These are phyloP conservation scores for Andricus quercusramuli DNA, from an alignment of 2,888 invertebrate genomes.

Conservation along the genomic window DNA sequence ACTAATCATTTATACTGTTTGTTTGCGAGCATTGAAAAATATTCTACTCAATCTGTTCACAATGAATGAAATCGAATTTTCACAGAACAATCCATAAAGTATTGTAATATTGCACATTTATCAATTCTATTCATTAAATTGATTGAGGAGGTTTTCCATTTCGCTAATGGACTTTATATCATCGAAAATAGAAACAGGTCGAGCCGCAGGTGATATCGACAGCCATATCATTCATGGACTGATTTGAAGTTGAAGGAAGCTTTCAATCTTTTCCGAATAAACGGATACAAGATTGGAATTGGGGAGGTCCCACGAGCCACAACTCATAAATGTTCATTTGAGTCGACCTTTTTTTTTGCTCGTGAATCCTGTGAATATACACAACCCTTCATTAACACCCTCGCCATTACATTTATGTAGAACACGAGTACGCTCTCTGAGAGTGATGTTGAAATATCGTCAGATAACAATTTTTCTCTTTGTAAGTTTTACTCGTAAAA, in stretches of 20 bases:
- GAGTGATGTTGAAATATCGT: slow-evolving; percentile 19
- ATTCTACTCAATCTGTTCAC: not conserved
- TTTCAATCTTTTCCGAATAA: slow-evolving; percentile 8
- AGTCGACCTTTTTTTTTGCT: not conserved
- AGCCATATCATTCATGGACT: slow-evolving; percentile 16
- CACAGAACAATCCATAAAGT: too few species aligned
- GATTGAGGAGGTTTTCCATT: slow-evolving; percentile 9
- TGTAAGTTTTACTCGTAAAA: not conserved
- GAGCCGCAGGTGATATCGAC: slow-evolving; percentile 15
- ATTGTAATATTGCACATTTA: not conserved
- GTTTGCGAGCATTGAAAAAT: not conserved
- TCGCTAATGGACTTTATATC: slow-evolving; percentile 28
- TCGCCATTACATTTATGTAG: slow-evolving; percentile 14
- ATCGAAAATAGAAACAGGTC: slow-evolving; percentile 16
- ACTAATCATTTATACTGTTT: not conserved
- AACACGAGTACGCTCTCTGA: slow-evolving; percentile 17
- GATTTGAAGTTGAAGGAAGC: slow-evolving; percentile 12
- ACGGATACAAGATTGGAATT: not conserved
- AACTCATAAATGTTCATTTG: slow-evolving; percentile 27
- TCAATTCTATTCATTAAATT: not conserved
- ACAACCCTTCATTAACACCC: slow-evolving; percentile 10
- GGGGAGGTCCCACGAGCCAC: slow-evolving; percentile 3
- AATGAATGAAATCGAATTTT: not conserved
- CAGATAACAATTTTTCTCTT: not conserved
- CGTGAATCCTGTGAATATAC: not conserved